Base-by-base conservation (phyloP, 2,888 invertebrate genomes). In the Tetragonisca angustula region DNA sequence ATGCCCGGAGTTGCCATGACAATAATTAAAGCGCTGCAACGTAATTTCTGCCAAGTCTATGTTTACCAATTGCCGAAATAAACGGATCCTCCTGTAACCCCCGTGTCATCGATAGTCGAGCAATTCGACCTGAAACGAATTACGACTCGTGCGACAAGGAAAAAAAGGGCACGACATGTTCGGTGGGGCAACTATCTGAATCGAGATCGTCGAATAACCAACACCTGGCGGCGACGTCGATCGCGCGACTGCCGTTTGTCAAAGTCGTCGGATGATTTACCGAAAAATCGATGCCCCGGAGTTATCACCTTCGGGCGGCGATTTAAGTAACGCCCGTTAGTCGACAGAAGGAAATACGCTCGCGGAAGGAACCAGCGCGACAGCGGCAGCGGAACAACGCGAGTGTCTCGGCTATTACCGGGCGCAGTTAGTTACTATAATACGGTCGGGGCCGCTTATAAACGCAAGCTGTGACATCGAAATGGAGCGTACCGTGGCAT, bases 381-480 rank as follows among this genome's bases (percentile, higher is more conserved):
- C 15, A 32, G 32, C 65, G 32, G 52, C 50, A 62, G 69, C 19
- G 52, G 54, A 56, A 64, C 70, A 56, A 64, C 70, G 71, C 77
- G 73, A 79, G 79, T 83, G 76, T 84, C 79, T 72, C 70, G 76
- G 70, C 74, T 70, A 86, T 89, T 89, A 83, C 80, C 72, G 65
- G 17, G 65, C 76, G 72, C 83, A 81, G 83, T 81, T 83, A 78
- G 79, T 83, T 87, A 85, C 85, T 75, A 71, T 87, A 87, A 87
- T 87, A 87, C 80, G 80, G 76, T 81, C 59, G 24, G 65, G 59
- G 19, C 19, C 77, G 87, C 87, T 85, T 87, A 85, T 87, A 81
- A 85, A 76, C 85, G 87, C 87, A 87, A 87, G 87, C 85, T 88
- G 88, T 68, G 79, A 79, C 86, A 79, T 81, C 79, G 79, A 61